Evolutionary conservation across 2,888 invertebrate genomes (phyloP).

Genomic region (Cyaniris semiargus): DNA sequence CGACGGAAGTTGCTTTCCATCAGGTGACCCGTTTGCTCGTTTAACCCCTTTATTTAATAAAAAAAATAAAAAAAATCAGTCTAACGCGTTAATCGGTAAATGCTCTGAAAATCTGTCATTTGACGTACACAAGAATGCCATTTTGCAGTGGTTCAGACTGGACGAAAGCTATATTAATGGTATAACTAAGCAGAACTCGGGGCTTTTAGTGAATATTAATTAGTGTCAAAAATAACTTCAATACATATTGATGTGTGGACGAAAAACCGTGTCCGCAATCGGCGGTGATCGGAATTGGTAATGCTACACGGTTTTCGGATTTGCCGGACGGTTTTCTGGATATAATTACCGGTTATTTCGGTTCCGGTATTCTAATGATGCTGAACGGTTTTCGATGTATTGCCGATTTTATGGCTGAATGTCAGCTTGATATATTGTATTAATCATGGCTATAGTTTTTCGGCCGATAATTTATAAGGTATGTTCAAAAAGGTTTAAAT

Average conservation of each 20-base stretch:
- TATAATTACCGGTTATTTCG: constrained; percentile 16
- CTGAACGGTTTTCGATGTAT: constrained; percentile 20
- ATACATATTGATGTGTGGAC: constrained; percentile 20
- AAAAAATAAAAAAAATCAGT: no score
- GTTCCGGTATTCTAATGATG: constrained; percentile 22
- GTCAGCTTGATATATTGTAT: neutral
- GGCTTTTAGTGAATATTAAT: constrained; percentile 19
- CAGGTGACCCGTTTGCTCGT: no score
- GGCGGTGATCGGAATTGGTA: constrained; percentile 60
- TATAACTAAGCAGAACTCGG: neutral
- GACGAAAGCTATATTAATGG: no score
- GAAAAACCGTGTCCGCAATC: constrained; percentile 19
- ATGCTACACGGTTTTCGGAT: constrained; percentile 53
- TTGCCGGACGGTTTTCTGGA: constrained; percentile 45
- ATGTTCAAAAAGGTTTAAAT: no score
- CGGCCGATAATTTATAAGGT: no score
- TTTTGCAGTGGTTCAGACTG: no score
- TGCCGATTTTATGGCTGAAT: neutral
- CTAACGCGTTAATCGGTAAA: no score
- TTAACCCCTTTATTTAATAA: no score
- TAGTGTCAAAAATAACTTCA: neutral
- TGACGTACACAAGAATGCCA: no score
- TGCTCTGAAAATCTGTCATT: no score
- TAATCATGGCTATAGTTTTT: neutral
- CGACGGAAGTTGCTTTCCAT: no score